phyloP scores from a whole-genome alignment of 2,797 vertebrate species.

The Falco peregrinus region DNA sequence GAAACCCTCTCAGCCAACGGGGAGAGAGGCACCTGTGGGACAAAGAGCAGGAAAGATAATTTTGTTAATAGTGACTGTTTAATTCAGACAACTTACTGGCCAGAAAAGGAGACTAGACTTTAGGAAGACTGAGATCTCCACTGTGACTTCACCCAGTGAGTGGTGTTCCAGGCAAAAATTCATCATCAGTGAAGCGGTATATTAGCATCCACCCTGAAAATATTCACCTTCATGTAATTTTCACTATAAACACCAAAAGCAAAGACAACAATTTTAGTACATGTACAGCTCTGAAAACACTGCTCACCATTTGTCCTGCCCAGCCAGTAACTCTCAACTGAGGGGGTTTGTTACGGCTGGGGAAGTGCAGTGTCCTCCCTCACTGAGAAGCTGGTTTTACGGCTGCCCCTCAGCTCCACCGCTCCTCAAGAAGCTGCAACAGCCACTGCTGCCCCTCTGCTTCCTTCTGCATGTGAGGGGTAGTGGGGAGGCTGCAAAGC shows the following conservation, averaged over 20 bases:
- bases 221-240: background rate
- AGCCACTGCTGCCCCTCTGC: fast-evolving
- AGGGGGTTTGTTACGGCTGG: background rate
- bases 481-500: background rate
- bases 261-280: background rate
- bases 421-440: background rate
- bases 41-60: conserved; percentile 59
- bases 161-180: conserved; percentile 14
- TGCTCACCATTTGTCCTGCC: background rate
- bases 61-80: conserved; percentile 46
- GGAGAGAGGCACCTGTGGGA: conserved; percentile 42
- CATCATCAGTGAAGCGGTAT: background rate
- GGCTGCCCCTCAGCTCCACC: background rate
- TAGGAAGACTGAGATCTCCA: conserved; percentile 36
- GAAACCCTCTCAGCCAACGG: conserved; percentile 38
- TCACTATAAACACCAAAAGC: background rate
- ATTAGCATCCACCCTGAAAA: conserved; percentile 11
- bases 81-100: conserved; percentile 69
- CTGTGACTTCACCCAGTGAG: background rate
- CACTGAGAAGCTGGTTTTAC: fast-evolving
- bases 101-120: conserved; percentile 78
- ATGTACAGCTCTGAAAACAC: background rate
- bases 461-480: background rate
- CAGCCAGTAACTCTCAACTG: background rate
- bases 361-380: background rate